Evolutionary conservation across 2,797 vertebrate species (phyloP), one percentile per base, ranked within the genome.

Genomic region (Gila robusta): DNA sequence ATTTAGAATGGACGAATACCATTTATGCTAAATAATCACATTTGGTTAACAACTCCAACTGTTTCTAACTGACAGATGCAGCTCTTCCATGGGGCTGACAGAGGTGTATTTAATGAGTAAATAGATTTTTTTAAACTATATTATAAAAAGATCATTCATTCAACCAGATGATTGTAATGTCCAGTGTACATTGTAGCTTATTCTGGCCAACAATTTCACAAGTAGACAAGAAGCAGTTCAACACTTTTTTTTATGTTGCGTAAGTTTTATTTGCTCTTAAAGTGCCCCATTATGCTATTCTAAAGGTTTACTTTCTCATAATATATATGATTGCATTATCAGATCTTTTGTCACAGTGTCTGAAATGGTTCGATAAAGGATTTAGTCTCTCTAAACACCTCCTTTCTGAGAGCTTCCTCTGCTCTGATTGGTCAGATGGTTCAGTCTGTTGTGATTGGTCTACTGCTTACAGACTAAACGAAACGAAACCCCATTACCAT

Each of bases 11-110:
- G 16, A 59, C 4, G 0, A 59, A 28, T 72, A 28, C 10, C 11
- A 44, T 21, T 19, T 26, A 81, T 35, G 23, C 32, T 39, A 70
- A 37, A 81, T 17, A 54, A 69, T 37, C 79, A 74, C 41, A 66
- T 67, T 6, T 26, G 71, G 37, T 82, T 59, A 44, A 41, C 70
- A 59, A 26, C 6, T 28, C 41, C 62, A 37, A 54, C 21, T 81
- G 47, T 81, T 70, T 12, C 12, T 67, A n/a, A 80, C 32, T 56
- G 67, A 81, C 47, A 81, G 35, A 8, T 47, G 23, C 56, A 23
- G 59, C 59, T 66, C 26, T 47, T 44, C 59, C 17, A 21, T 17
- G 5, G 19, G n/a, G 39, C 12, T 80, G 19, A 69, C 4, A 52
- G 16, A 66, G 26, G 26, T 17, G 47, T 52, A 76, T 21, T 52